These are phyloP conservation scores for Euzetes globulus DNA, from an alignment of 2,888 invertebrate genomes.

Conservation along the genomic window DNA sequence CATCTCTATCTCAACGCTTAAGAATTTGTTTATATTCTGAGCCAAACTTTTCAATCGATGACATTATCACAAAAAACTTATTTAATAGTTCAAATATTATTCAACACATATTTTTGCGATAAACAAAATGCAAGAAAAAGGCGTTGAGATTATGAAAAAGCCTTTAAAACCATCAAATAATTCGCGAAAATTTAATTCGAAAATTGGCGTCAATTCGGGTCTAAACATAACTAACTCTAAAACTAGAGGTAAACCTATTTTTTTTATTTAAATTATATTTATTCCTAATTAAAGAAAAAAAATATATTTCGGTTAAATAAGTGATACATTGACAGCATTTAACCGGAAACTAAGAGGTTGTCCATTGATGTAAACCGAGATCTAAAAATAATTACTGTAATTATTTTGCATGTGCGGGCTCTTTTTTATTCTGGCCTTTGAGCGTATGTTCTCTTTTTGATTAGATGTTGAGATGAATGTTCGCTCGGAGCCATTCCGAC, in stretches of 20 bases:
- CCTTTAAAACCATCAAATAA: slow-evolving; percentile 20
- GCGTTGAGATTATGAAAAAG: slow-evolving; percentile 19
- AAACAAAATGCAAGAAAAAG: slow-evolving; percentile 20
- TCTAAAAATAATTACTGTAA: slow-evolving; percentile 16
- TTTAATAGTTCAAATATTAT: background rate
- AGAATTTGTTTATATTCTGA: slow-evolving; percentile 4
- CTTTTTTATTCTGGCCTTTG: background rate
- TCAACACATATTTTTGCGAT: background rate
- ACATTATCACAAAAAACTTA: slow-evolving; percentile 5
- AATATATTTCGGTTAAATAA: background rate
- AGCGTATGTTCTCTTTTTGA: background rate
- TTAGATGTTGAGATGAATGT: background rate
- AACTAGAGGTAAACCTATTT: slow-evolving; percentile 6
- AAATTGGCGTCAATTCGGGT: slow-evolving; percentile 9
- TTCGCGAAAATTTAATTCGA: background rate
- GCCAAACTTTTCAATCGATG: background rate
- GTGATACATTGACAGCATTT: background rate
- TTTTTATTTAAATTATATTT: background rate
- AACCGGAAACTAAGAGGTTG: slow-evolving; percentile 7
- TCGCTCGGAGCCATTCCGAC: slow-evolving; percentile 9
- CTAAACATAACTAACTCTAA: slow-evolving; percentile 6
- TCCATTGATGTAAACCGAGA: slow-evolving; percentile 17
- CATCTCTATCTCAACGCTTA: background rate
- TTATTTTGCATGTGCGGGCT: background rate
- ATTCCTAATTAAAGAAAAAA: background rate